Evolutionary conservation across 2,797 vertebrate species (phyloP).

Genomic region (Tauraco hartlaubi): DNA sequence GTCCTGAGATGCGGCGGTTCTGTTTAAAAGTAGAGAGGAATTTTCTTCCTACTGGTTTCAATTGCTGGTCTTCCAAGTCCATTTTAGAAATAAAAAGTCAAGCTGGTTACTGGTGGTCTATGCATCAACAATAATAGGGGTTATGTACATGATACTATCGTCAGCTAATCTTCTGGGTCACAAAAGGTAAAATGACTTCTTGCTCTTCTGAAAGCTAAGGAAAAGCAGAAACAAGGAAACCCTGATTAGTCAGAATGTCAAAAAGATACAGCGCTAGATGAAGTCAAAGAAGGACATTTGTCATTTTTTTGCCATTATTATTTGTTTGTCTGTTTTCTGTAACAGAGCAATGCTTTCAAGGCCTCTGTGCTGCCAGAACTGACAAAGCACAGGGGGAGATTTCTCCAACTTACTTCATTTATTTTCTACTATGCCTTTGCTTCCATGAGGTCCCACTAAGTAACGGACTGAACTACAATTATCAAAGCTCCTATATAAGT

Average conservation of each 20-base stretch:
- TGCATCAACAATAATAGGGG: not conserved
- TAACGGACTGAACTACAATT: not conserved
- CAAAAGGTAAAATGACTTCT: not conserved
- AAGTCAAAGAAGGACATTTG: not conserved
- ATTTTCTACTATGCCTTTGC: not conserved
- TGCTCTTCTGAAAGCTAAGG: not conserved
- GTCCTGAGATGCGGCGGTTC: not conserved
- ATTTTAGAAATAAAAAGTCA: not conserved
- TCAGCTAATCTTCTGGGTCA: not conserved
- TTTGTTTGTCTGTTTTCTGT: not conserved
- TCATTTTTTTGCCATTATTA: not conserved
- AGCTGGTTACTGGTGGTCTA: not conserved
- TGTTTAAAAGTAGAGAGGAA: not conserved
- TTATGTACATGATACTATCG: not conserved
- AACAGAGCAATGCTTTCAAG: not conserved
- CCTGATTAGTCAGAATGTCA: not conserved
- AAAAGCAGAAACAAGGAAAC: not conserved
- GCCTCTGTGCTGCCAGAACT: not conserved
- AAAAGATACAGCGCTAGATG: not conserved
- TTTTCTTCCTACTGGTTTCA: not conserved
- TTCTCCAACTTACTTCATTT: not conserved
- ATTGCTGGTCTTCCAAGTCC: not conserved
- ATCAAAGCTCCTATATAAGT: not conserved
- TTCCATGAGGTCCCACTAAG: not conserved
- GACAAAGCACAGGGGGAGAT: not conserved